Base-by-base conservation (phyloP, 2,113 vertebrate genomes). In the Forbesichthys papilliferus region DNA sequence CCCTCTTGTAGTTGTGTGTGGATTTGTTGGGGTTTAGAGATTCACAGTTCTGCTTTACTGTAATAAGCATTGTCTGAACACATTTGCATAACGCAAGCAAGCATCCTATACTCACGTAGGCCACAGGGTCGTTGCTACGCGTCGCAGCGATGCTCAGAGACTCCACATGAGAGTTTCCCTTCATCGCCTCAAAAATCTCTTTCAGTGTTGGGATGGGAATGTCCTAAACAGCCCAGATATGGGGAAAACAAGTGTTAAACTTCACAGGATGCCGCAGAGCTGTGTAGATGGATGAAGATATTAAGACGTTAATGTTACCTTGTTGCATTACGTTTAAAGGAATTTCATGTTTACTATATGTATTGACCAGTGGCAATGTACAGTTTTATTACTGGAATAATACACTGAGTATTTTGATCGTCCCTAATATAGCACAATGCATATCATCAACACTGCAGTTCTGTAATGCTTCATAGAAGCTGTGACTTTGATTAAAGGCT, bases 111-210 rank as follows among this genome's bases (percentile, higher is more conserved):
- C 96, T 95, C 87, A 98, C 97, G 0, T 75, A 90, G 74, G 97
- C 97, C 66, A 99, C 94, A 0, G 95, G 95, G 90, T 99, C 97
- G 0, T 97, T 98, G 81, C 97, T 99, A 48, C 93, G 94, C 1
- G 97, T 99, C 4, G 95, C 96, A 2, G 94, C 97, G 60, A 99
- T 92, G 81, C 96, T 98, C 84, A 99, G 90, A 80, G 68, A 92
- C 81, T 92, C 94, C 47, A 99, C 95, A 0, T 93, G 83, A 14
- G 93, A 96, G 86, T 99, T 99, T 34, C 77, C 78, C 84, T 96
- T 96, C 95, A 99, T 94, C 7, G 93, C 94, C 49, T 95, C 87
- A 0, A 96, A 98, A 78, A 98, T 87, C 76, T 95, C 95, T 64
- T 94, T 96, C 51, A 99, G 89, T 0, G 91, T 92, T 4, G 94